These are phyloP conservation scores for Octodon degus DNA, from an alignment of 2,113 vertebrate genomes.

Conservation along the genomic window DNA sequence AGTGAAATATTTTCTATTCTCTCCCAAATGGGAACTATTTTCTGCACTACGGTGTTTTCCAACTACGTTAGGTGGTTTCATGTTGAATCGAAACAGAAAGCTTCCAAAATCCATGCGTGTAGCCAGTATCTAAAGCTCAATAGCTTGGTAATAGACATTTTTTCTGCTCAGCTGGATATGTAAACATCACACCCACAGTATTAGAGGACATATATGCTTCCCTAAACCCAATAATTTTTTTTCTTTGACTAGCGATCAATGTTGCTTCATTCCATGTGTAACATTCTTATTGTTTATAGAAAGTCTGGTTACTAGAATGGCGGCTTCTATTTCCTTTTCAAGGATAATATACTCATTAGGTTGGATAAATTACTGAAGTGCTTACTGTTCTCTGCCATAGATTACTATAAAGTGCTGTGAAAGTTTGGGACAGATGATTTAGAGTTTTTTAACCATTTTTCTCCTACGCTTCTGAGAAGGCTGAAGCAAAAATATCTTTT, in stretches of 20 bases:
- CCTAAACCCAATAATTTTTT: neutral
- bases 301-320: neutral
- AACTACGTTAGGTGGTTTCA: constrained; percentile 55
- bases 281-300: constrained; percentile 46
- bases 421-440: neutral
- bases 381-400: neutral
- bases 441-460: neutral
- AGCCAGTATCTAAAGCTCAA: constrained; percentile 32
- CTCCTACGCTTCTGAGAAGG: neutral
- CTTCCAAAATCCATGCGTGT: constrained; percentile 11
- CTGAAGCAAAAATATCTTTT: neutral
- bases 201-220: constrained; percentile 28
- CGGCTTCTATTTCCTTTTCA: constrained; percentile 21
- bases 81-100: constrained; percentile 57
- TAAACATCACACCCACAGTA: constrained; percentile 22
- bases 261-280: constrained; percentile 41
- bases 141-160: constrained; percentile 49
- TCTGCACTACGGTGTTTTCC: constrained; percentile 64
- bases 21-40: constrained; percentile 49
- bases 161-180: neutral
- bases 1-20: constrained; percentile 45
- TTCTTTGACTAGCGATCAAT: constrained; percentile 29
- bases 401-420: neutral
- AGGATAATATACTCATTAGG: neutral
- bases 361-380: constrained; percentile 49